phyloP scores from a whole-genome alignment of 2,888 invertebrate genomes.

The Carabus problematicus region DNA sequence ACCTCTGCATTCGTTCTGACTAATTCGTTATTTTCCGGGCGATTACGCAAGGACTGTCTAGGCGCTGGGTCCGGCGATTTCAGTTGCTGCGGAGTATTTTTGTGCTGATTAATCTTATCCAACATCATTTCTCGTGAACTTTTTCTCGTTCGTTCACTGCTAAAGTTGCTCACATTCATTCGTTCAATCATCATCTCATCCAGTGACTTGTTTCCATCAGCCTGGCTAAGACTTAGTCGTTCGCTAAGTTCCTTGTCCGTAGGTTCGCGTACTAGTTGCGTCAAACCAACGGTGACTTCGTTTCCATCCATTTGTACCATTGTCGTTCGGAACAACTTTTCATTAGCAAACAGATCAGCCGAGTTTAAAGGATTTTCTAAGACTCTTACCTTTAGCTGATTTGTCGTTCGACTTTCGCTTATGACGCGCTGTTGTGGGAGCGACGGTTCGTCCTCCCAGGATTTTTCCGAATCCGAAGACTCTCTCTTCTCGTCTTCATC shows the following conservation, averaged over 20 bases:
- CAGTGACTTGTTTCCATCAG: no score
- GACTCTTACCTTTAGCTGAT: conserved; percentile 12
- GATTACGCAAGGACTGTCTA: background rate
- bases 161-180: no score
- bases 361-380: conserved; percentile 31
- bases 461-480: conserved; percentile 9
- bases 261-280: background rate
- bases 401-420: background rate
- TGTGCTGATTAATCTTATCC: background rate
- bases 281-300: conserved; percentile 20
- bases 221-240: no score
- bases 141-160: no score
- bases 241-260: background rate
- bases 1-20: conserved; percentile 13
- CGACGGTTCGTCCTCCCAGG: conserved; percentile 7
- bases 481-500: conserved; percentile 14
- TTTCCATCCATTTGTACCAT: conserved; percentile 25
- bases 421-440: background rate
- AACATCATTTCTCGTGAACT: no score
- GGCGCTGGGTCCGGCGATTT: conserved; percentile 9
- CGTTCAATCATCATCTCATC: no score
- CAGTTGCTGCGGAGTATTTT: background rate
- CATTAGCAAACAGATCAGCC: background rate
- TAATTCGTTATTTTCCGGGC: background rate
- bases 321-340: conserved; percentile 18